Conservation (phyloP, 2,888 invertebrate species). For the Epistrophe eligans region DNA sequence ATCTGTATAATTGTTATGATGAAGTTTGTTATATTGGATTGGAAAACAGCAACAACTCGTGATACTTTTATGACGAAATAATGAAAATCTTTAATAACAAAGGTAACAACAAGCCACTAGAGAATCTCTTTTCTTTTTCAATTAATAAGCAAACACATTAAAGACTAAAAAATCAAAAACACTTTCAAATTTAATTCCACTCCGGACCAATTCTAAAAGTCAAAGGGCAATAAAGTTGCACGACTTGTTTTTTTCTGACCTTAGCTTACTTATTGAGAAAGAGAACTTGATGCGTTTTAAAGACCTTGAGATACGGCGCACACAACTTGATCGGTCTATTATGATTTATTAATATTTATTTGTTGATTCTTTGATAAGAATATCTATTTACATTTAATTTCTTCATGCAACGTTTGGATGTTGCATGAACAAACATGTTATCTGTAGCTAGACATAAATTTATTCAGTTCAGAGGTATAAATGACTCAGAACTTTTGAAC, state of each 20-base stretch:
- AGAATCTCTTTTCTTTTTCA: neutral
- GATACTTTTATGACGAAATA: slow-evolving; percentile 65
- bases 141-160: neutral
- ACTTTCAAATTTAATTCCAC: neutral
- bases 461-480: no score
- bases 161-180: neutral
- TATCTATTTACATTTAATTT: no score
- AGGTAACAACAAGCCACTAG: neutral
- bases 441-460: no score
- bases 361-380: no score
- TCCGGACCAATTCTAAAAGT: neutral
- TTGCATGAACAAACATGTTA: no score
- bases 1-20: neutral
- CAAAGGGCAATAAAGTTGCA: slow-evolving; percentile 7
- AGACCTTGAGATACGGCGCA: neutral
- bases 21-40: neutral
- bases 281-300: neutral
- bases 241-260: slow-evolving; percentile 13
- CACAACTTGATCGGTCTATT: neutral
- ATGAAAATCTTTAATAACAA: neutral
- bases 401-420: no score
- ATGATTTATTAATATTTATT: no score
- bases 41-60: slow-evolving; percentile 46
- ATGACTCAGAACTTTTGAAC: no score
- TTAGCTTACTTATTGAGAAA: neutral